A percentile compares a stretch with the other conserved stretches of the same genome.
Evolutionary conservation across 2,113 vertebrate genomes (phyloP).

Genomic region (Tricholaema leucomelas): DNA sequence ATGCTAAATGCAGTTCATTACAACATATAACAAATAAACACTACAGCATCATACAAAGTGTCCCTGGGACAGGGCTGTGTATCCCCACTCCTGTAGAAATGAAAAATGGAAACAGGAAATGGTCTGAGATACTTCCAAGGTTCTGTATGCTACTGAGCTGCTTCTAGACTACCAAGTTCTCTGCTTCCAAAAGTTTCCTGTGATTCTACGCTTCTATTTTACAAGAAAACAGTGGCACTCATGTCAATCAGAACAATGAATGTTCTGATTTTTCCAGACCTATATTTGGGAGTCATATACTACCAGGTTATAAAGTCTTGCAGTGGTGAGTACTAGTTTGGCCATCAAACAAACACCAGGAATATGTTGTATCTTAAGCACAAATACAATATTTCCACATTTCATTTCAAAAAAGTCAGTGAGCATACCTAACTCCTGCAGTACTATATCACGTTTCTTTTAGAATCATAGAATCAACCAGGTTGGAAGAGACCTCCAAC

Average conservation of each 20-base stretch:
- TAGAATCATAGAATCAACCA: no score
- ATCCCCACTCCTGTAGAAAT: neutral
- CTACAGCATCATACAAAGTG: neutral
- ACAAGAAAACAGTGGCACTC: neutral
- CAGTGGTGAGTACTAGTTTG: accelerated
- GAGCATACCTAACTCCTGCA: neutral
- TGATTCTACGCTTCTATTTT: neutral
- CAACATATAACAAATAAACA: neutral
- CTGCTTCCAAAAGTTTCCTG: neutral
- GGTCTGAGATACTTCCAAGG: neutral
- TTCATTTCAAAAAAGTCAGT: neutral
- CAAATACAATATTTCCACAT: neutral
- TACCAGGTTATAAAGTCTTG: neutral
- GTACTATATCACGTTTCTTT: neutral
- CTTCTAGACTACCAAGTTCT: neutral
- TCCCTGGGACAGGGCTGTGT: neutral
- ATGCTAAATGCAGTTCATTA: neutral
- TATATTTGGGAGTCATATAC: neutral
- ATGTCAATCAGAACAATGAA: neutral
- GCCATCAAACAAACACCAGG: neutral
- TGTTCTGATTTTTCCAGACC: neutral
- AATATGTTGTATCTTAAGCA: neutral
- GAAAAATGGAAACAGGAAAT: neutral
- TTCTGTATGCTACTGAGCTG: neutral
- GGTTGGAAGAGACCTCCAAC: no score